Evolutionary conservation across 1,140 invertebrate species (phyloP), one percentile per base, ranked within the genome.

Genomic region (Drosophila mojavensis): DNA sequence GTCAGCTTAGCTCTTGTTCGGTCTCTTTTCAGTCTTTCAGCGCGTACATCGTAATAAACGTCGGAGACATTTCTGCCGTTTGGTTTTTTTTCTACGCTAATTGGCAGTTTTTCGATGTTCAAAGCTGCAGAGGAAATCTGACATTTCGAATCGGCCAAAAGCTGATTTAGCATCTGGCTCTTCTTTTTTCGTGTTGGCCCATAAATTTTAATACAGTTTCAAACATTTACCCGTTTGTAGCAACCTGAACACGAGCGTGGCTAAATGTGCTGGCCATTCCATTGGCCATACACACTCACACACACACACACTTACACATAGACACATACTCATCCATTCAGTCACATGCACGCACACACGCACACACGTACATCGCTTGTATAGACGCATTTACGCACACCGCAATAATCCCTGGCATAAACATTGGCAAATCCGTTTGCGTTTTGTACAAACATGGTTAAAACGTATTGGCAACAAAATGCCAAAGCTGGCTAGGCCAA

Each of bases 401-500:
- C 83, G 84, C 84, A 89, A 89, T 89, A 89, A 89, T 89, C 84
- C 84, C 79, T 70, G 80, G 80, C 84, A 89, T 89, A 89, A 89
- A 89, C 84, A 89, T 88, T 83, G 83, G 83, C 83, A 86, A 86
- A 86, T 86, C 83, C 84, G 84, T 89, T 89, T 89, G 84, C 84
- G 84, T 89, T 89, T 89, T 89, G 84, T 86, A 83, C 84, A 89
- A 89, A 89, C 84, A 89, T 89, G 83, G 83, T 78, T 86, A 86
- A 86, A 86, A 79, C 83, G 83, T 86, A 86, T 86, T 86, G 84
- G 84, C 83, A 89, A 88, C 80, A 80, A 80, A 83, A 86, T 88
- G 79, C 68, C 55, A 66, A 64, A 76, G 70, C 70, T 54, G 68
- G 51, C 55, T 39, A 60, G 54, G 45, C 47, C 56, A 59, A 13